These are phyloP conservation scores for Capreolus pygargus DNA, from an alignment of 2,113 vertebrate species.

Conservation along the genomic window DNA sequence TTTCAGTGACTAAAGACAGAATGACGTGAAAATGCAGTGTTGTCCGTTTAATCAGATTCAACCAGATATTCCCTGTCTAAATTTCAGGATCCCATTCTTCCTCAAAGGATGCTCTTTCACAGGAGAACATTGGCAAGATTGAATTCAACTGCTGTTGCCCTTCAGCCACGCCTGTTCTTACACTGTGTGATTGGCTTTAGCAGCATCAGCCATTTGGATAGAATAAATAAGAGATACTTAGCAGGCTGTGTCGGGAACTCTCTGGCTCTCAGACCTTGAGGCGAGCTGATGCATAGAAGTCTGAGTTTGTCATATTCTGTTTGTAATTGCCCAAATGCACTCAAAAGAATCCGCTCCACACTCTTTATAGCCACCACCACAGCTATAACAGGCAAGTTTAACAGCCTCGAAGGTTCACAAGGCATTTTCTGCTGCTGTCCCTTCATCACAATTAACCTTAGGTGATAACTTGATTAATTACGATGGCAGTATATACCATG, in stretches of 20 bases:
- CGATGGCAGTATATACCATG: rapidly evolving
- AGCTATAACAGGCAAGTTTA: rapidly evolving
- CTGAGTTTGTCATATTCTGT: not conserved
- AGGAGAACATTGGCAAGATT: not conserved
- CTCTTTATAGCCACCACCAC: rapidly evolving
- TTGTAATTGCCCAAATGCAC: not conserved
- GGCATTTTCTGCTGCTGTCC: not conserved
- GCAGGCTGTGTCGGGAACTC: not conserved
- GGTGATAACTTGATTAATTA: not conserved
- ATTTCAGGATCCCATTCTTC: not conserved
- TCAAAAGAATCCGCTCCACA: not conserved
- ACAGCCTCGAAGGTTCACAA: not conserved
- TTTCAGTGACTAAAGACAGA: not conserved
- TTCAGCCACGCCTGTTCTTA: no score
- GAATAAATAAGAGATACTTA: not conserved
- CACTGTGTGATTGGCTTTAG: not conserved
- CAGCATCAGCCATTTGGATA: not conserved
- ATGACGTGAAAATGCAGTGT: not conserved
- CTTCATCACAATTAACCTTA: not conserved
- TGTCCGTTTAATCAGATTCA: not conserved
- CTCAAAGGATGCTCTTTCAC: not conserved
- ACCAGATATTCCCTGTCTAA: no score
- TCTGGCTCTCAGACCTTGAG: not conserved
- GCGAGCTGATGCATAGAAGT: not conserved
- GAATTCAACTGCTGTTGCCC: not conserved